phyloP scores from a whole-genome alignment of 2,888 invertebrate species.

The Syrphus vitripennis region DNA sequence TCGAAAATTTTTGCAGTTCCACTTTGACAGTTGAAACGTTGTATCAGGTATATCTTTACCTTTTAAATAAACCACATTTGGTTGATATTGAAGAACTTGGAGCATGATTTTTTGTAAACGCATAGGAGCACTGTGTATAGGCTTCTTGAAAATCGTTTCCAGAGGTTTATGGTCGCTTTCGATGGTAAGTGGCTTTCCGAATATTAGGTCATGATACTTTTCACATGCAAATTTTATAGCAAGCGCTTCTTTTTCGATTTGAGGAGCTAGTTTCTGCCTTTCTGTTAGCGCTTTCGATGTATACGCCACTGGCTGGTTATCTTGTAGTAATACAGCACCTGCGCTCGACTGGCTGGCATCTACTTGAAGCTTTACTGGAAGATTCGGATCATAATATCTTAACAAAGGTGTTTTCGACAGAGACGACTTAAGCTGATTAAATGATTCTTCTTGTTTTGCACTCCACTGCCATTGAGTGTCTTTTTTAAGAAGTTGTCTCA shows the following conservation, averaged over 20 bases:
- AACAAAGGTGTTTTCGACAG: slow-evolving; percentile 20
- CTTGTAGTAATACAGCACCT: too few relatives aligned
- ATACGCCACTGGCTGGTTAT: slow-evolving; percentile 20
- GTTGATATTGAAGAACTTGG: slow-evolving; percentile 68
- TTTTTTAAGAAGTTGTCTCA: slow-evolving; percentile 42
- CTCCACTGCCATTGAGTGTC: slow-evolving; percentile 18
- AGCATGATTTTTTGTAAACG: slow-evolving; percentile 72
- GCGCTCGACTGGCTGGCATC: too few relatives aligned
- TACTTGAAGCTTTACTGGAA: too few relatives aligned
- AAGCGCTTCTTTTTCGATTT: slow-evolving; percentile 32
- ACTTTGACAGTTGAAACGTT: too few relatives aligned
- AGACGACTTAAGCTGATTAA: slow-evolving; percentile 14
- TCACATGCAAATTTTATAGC: slow-evolving; percentile 42
- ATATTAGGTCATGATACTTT: slow-evolving; percentile 72
- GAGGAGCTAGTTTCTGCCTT: slow-evolving; percentile 18
- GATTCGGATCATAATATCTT: too few relatives aligned
- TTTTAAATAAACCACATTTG: slow-evolving; percentile 68
- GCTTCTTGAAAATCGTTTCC: too few relatives aligned
- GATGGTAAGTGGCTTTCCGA: slow-evolving; percentile 52
- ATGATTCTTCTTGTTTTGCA: slow-evolving; percentile 20
- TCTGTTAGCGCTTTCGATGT: slow-evolving; percentile 7
- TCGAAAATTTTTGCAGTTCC: too few relatives aligned
- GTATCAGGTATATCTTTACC: slow-evolving; percentile 72
- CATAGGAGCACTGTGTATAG: background rate
- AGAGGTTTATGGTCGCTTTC: slow-evolving; percentile 73